Base-by-base conservation (phyloP, 2,888 invertebrate species). In the Acrocyrtus sp. region DNA sequence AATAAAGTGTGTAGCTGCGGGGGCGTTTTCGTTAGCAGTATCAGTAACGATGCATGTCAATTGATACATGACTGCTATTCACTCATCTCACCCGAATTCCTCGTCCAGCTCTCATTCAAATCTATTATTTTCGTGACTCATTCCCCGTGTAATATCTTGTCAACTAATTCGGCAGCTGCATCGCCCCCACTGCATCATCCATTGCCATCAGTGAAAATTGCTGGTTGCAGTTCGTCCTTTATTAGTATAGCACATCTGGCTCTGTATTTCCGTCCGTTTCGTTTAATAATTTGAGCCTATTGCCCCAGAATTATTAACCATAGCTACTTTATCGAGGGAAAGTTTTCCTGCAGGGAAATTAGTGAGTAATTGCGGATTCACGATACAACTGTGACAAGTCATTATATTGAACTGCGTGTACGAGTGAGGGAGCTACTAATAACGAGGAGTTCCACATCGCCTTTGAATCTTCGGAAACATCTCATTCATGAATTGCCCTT, bases 191-290 rank as follows among this genome's bases (percentile, higher is more conserved):
- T 57, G 15, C 53, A 26, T 8, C 53, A 12, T 39, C 54, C 22
- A 56, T 17, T 29, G 34, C 41, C 43, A 56, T 48, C 57, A 63
- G 56, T 51, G 70, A 62, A 62, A 70, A 70, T 70, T 70, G 63
- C 70, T 48, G 34, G 34, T 45, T 70, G 47, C 62, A 26, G n/a
- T 50, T n/a, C 61, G 45, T 57, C 51, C 57, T 50, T 53, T 34
- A 56, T 65, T 45, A 56, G n/a, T n/a, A n/a, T n/a, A n/a, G 57
- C 70, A 63, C 63, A 63, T 70, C n/a, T n/a, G n/a, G n/a, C n/a
- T 19, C 22, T 48, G 19, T n/a, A n/a, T n/a, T 43, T 15, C 43
- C 15, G 43, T 43, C 17, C 43, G n/a, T 17, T 43, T 43, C 43
- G 39, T 6, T 34, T 12, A 12, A 12, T 34, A 34, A 6, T 34